These are phyloP conservation scores for Thryonomys swinderianus DNA, from an alignment of 2,113 vertebrate species.

Conservation along the genomic window DNA sequence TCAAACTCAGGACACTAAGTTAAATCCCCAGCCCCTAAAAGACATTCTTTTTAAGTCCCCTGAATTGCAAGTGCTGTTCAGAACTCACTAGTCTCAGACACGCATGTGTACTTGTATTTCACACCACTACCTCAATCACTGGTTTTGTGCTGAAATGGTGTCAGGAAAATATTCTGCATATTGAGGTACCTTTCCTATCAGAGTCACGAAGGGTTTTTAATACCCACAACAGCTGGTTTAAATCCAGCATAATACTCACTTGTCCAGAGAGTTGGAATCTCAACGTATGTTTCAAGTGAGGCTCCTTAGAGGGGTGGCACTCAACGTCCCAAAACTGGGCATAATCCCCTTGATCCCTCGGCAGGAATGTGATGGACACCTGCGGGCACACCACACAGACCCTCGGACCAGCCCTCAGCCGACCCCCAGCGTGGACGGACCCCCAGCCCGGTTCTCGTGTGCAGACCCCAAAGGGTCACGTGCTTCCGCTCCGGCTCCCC, in stretches of 20 bases:
- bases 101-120: not conserved
- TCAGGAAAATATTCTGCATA: not conserved
- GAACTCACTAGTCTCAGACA: not conserved
- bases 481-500: not conserved
- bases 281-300: conserved; percentile 89
- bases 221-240: not conserved
- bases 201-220: not conserved
- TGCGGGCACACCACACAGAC: conserved; percentile 83
- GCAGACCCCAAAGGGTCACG: not conserved
- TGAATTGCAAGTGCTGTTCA: not conserved
- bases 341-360: conserved; percentile 93
- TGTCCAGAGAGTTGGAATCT: conserved; percentile 94
- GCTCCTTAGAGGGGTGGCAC: conserved; percentile 91
- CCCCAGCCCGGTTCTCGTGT: not conserved
- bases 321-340: conserved; percentile 98
- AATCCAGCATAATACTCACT: conserved; percentile 85
- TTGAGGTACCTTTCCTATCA: not conserved
- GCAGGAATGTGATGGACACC: conserved; percentile 93
- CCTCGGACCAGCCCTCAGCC: not conserved
- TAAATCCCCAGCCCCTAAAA: too few species aligned
- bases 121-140: not conserved
- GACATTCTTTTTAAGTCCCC: not conserved
- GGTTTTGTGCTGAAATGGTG: not conserved
- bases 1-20: too few species aligned
- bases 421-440: not conserved